Evolutionary conservation across 2,113 vertebrate species (phyloP).

Genomic region (Lates calcarifer): DNA sequence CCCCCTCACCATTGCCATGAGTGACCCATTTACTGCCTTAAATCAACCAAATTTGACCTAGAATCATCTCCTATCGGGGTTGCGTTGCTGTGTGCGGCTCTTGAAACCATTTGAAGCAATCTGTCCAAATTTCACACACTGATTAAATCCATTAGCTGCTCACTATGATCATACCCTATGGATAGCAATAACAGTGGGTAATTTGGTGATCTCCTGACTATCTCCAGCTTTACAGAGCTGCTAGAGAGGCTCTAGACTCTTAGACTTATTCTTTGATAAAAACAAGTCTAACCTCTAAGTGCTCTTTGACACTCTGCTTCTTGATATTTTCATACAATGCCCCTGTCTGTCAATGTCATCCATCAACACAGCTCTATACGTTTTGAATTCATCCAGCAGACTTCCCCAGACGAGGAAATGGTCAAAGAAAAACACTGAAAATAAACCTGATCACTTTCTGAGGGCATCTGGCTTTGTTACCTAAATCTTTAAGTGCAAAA

Average conservation of each 20-base stretch:
- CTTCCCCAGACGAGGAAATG: not conserved
- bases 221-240: too few relatives aligned
- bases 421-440: too few relatives aligned
- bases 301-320: not conserved
- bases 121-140: not conserved
- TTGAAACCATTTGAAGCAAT: conserved; percentile 4
- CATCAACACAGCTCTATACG: not conserved
- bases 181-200: too few relatives aligned
- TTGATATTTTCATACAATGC: too few relatives aligned
- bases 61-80: conserved; percentile 14
- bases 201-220: too few relatives aligned
- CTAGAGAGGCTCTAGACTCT: too few relatives aligned
- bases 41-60: conserved; percentile 23
- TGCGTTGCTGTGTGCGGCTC: not conserved
- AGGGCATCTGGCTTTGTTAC: not conserved
- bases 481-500: not conserved
- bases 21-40: conserved; percentile 32
- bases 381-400: not conserved
- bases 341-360: not conserved
- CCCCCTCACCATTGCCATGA: not conserved
- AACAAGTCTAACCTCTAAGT: not conserved
- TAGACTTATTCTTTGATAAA: not conserved
- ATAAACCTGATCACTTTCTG: too few relatives aligned
- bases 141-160: not conserved
- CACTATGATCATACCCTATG: too few relatives aligned